phyloP scores from a whole-genome alignment of 2,797 vertebrate species.

The Bryconaethiops microstoma region DNA sequence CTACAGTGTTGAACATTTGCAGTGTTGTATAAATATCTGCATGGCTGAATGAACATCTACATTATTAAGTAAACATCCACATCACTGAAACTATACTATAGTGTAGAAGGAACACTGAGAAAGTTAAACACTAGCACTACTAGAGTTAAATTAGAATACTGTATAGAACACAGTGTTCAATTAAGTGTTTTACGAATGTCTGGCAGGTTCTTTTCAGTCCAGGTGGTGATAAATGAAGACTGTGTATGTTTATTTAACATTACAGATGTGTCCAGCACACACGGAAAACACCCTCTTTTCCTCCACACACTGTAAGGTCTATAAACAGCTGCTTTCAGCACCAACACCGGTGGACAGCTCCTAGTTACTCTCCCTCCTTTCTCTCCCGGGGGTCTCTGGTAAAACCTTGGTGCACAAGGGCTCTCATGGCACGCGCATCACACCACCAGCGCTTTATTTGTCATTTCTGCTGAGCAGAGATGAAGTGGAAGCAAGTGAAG shows the following conservation, averaged over 20 bases:
- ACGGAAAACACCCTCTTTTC: background rate
- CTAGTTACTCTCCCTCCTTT: background rate
- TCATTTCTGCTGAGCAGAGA: background rate
- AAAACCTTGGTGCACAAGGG: background rate
- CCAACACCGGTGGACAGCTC: slow-evolving; percentile 21
- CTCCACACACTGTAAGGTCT: background rate
- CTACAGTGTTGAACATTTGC: background rate
- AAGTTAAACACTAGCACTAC: background rate
- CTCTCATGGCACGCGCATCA: background rate
- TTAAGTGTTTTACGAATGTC: no score
- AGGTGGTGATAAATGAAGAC: no score
- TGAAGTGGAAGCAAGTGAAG: background rate
- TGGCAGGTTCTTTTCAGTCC: no score
- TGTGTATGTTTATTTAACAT: background rate
- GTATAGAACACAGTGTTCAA: no score
- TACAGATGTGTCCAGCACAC: background rate
- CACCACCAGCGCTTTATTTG: background rate
- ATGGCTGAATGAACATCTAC: background rate
- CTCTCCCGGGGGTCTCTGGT: background rate
- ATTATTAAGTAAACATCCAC: background rate
- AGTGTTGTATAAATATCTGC: background rate
- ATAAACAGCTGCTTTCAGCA: slow-evolving; percentile 38
- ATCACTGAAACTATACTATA: background rate
- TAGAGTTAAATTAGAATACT: no score
- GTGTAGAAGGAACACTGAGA: background rate